A percentile compares a stretch with the other conserved stretches of the same genome.
Conservation (phyloP, 2,113 vertebrate species). For the Mugil cephalus region DNA sequence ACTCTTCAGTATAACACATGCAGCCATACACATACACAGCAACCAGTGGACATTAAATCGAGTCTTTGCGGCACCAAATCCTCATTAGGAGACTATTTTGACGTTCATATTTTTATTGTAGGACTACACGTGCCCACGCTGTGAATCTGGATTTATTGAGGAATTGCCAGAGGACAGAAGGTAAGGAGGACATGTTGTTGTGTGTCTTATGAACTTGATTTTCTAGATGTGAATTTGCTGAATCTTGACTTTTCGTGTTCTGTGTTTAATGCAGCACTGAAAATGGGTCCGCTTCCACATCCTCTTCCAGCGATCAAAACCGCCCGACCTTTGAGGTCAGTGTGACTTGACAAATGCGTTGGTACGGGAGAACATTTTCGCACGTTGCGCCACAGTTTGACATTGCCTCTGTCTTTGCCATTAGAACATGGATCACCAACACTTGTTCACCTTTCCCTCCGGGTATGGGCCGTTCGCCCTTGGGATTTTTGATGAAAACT, state of each 20-base stretch:
- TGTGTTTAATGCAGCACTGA: constrained; percentile 83
- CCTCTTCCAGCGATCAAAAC: constrained; percentile 85
- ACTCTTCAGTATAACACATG: background rate
- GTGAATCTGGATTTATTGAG: constrained; percentile 97
- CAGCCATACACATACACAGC: background rate
- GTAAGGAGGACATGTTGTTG: constrained; percentile 66
- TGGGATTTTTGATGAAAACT: constrained; percentile 93
- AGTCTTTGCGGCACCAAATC: no score
- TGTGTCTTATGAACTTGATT: background rate
- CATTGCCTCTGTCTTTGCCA: constrained; percentile 44
- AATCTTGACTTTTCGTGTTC: background rate
- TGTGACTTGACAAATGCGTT: constrained; percentile 8
- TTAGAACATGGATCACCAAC: constrained; percentile 91
- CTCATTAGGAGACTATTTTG: no score
- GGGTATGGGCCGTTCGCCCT: constrained; percentile 92
- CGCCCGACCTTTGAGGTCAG: constrained; percentile 90
- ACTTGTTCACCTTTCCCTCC: constrained; percentile 91
- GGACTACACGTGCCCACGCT: constrained; percentile 96
- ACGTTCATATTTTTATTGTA: constrained; percentile 63
- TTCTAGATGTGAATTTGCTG: no score
- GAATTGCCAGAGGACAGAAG: constrained; percentile 91
- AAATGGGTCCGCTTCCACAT: constrained; percentile 86
- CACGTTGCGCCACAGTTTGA: constrained; percentile 17
- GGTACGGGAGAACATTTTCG: background rate
- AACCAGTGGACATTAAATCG: no score